Percentiles rank a stretch among this genome's conserved stretches.
These are phyloP conservation scores for Botrylloides violaceus DNA, from an alignment of 23 tunicate genomes.

Conservation along the genomic window DNA sequence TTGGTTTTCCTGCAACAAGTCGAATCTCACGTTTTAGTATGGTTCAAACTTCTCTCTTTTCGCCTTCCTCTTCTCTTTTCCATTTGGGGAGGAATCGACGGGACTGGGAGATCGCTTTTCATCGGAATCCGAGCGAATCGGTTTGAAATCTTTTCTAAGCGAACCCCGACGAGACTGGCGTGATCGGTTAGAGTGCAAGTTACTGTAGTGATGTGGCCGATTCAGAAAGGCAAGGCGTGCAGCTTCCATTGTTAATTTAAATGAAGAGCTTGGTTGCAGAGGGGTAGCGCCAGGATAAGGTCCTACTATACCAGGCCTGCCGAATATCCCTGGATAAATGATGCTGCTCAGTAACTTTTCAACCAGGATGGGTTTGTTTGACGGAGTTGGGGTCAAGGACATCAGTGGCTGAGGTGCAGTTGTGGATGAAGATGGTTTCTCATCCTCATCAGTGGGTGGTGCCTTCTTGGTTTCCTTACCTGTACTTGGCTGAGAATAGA, in stretches of 20 bases:
- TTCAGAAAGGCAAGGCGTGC: not conserved
- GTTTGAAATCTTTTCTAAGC: slow-evolving; percentile 1
- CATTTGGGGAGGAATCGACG: slow-evolving; percentile 73
- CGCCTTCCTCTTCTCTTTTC: slow-evolving; percentile 72
- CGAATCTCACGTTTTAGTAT: slow-evolving; percentile 25
- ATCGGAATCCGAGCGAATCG: not conserved
- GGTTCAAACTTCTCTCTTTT: slow-evolving; percentile 88
- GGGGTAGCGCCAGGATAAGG: slow-evolving; percentile 6
- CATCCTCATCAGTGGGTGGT: slow-evolving; percentile 19
- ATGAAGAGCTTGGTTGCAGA: slow-evolving; percentile 4
- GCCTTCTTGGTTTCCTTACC: slow-evolving; percentile 5
- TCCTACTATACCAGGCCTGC: slow-evolving; percentile 6
- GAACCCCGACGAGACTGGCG: not conserved
- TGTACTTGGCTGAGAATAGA: slow-evolving; percentile 5
- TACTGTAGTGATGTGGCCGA: slow-evolving; percentile 3
- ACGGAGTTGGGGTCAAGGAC: slow-evolving; percentile 16
- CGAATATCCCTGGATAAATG: not conserved
- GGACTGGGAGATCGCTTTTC: slow-evolving; percentile 28
- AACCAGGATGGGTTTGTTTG: slow-evolving; percentile 18
- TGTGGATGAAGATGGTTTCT: not conserved
- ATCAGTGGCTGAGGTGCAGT: slow-evolving; percentile 15
- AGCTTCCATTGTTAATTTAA: slow-evolving; percentile 1
- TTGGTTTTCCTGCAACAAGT: too few species aligned
- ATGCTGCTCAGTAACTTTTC: slow-evolving; percentile 5
- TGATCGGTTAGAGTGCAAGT: not conserved